These are phyloP conservation scores for Sussaba pulchella DNA, from an alignment of 2,888 invertebrate genomes.

Conservation along the genomic window DNA sequence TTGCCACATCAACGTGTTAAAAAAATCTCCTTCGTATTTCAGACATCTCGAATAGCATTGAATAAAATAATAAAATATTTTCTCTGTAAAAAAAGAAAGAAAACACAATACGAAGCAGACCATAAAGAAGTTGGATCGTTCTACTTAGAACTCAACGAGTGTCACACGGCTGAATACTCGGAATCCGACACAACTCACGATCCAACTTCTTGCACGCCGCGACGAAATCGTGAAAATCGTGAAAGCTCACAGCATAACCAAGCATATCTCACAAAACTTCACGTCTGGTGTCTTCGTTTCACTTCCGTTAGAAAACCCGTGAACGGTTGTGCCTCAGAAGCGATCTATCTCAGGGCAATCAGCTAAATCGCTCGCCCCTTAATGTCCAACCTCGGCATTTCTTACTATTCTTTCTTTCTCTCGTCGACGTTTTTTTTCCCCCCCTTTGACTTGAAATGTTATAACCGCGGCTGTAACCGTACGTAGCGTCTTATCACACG, in stretches of 20 bases:
- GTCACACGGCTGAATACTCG: not conserved
- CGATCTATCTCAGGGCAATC: conserved; percentile 42
- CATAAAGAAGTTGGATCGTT: not conserved
- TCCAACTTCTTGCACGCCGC: conserved; percentile 16
- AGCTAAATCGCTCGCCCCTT: conserved; percentile 42
- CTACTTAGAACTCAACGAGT: not conserved
- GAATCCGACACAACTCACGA: not conserved
- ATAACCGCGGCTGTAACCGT: no score
- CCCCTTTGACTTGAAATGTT: no score
- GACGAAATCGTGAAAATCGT: conserved; percentile 33
- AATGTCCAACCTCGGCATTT: no score
- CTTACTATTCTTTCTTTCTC: not conserved
- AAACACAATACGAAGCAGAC: no score
- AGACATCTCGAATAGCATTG: not conserved
- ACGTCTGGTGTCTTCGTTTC: conserved; percentile 25
- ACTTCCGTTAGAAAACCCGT: conserved; percentile 46
- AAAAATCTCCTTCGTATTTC: not conserved
- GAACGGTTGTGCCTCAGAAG: conserved; percentile 13
- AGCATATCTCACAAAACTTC: conserved; percentile 17
- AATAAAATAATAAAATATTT: not conserved
- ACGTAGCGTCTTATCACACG: conserved; percentile 43
- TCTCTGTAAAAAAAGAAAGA: not conserved
- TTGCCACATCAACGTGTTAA: no score
- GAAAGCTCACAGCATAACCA: conserved; percentile 16
- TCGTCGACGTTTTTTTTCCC: not conserved